Conservation (phyloP, 1,140 invertebrate species). For the Drosophila orena region DNA sequence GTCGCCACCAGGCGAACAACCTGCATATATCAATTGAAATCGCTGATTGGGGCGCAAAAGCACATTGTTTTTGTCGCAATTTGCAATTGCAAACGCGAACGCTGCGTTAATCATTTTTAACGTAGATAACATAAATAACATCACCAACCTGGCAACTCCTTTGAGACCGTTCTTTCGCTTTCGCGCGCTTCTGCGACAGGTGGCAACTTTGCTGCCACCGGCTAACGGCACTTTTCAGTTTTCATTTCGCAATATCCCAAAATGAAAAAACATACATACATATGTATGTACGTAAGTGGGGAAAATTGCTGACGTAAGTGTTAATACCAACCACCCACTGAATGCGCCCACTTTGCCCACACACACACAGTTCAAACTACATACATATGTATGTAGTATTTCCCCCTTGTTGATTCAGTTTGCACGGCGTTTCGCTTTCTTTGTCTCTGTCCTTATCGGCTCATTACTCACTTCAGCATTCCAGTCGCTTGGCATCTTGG, state of each 20-base stretch:
- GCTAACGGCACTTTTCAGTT: conserved; percentile 21
- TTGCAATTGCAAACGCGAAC: conserved; percentile 28
- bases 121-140: neutral
- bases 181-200: conserved; percentile 39
- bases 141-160: conserved; percentile 21
- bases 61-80: conserved; percentile 46
- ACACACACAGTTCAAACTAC: too few relatives aligned
- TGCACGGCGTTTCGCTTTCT: conserved; percentile 16
- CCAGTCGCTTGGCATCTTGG: conserved; percentile 18
- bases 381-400: conserved; percentile 6
- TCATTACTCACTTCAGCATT: conserved; percentile 4
- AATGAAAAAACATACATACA: neutral
- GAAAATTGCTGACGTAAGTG: conserved; percentile 5
- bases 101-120: neutral
- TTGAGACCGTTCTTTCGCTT: conserved; percentile 9
- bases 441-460: conserved; percentile 40
- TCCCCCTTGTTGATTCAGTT: conserved; percentile 34
- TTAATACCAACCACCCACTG: neutral
- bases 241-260: conserved; percentile 18
- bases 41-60: conserved; percentile 66
- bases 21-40: conserved; percentile 77
- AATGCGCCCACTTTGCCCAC: conserved; percentile 1
- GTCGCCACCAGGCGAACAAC: conserved; percentile 38
- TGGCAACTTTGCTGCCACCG: conserved; percentile 56
- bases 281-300: neutral